Evolutionary conservation across 2,888 invertebrate species (phyloP), one percentile per base, ranked within the genome.

Genomic region (Gari tellinella): DNA sequence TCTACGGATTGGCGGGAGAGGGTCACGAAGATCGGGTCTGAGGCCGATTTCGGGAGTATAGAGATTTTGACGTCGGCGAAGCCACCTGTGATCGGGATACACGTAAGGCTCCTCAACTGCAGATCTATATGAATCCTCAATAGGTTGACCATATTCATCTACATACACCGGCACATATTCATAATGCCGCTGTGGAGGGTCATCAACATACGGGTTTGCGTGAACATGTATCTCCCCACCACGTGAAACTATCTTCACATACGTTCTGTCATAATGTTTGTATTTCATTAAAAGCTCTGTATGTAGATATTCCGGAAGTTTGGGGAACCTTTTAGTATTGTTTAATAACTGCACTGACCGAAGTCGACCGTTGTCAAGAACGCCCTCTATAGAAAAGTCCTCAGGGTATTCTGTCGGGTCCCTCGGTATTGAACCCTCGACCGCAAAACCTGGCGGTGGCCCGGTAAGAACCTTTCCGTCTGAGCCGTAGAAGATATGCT

Each of bases 401-500:
- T 57, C 60, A 10, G 66, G 55, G 23, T 51, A 45, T 10, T 41
- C 14, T 10, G 37, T 26, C 15, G n/a, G 12, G 3, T 46, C 21
- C n/a, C 40, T 10, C 7, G 31, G 43, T 10, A 23, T 40, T 2
- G 52, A 26, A 1, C 45, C 38, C 2, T 38, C 43, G 10, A 23
- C 12, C 7, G 21, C 23, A 21, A 41, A 41, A 0, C 62, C 56
- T 8, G 63, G 31, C 2, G 76, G 74, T 0, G 82, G 82, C 1
- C 82, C 82, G 0, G 77, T 75, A 0, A 83, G 57, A 8, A 75
- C 56, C 56, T 83, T 72, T 8, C 81, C 81, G 23, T 83, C 72
- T 0, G 82, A 79, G n/a, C 82, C 82, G 25, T 83, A 79, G 57
- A 67, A 83, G 14, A 77, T 75, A 38, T 82, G 74, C 37, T 65